Conservation (phyloP, 2,113 vertebrate species). For the Hippocampus comes region DNA sequence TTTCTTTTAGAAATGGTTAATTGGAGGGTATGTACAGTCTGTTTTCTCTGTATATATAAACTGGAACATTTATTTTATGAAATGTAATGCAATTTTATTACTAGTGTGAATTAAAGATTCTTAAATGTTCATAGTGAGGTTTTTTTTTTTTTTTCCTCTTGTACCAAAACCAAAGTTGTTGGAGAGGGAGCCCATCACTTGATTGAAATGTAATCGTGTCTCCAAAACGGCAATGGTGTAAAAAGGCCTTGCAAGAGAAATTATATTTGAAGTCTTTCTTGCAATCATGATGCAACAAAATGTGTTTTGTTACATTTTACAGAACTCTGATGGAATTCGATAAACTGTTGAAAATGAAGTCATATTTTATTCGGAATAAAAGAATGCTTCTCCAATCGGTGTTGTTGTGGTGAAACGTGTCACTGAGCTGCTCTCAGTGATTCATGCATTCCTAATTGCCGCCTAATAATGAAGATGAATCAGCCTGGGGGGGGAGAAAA, state of each 20-base stretch:
- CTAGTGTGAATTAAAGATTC: conserved; percentile 99
- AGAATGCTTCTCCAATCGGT: conserved; percentile 67
- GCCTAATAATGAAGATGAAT: conserved; percentile 65
- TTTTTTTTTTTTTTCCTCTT: conserved; percentile 46
- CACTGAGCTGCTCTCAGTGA: conserved; percentile 47
- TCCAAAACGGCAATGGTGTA: conserved; percentile 46
- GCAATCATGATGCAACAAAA: conserved; percentile 58
- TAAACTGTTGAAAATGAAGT: conserved; percentile 66
- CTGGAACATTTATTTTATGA: conserved; percentile 99
- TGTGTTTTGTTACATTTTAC: conserved; percentile 67
- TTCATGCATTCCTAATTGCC: conserved; percentile 62
- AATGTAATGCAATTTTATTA: conserved; percentile 99
- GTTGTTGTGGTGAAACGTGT: conserved; percentile 59
- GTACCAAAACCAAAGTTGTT: conserved; percentile 65
- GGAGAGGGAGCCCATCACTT: conserved; percentile 46
- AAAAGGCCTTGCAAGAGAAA: conserved; percentile 49
- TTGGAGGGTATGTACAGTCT: conserved; percentile 97
- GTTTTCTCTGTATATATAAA: conserved; percentile 99
- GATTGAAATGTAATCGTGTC: conserved; percentile 61
- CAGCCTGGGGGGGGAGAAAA: conserved; percentile 44
- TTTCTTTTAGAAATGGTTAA: conserved; percentile 77
- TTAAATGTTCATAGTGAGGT: conserved; percentile 79
- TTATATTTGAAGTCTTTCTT: conserved; percentile 60
- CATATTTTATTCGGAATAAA: conserved; percentile 75
- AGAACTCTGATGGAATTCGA: conserved; percentile 64